A percentile compares a stretch with the other conserved stretches of the same genome.
phyloP scores from a whole-genome alignment of 2,888 invertebrate genomes.

The Cephus nigrinus region DNA sequence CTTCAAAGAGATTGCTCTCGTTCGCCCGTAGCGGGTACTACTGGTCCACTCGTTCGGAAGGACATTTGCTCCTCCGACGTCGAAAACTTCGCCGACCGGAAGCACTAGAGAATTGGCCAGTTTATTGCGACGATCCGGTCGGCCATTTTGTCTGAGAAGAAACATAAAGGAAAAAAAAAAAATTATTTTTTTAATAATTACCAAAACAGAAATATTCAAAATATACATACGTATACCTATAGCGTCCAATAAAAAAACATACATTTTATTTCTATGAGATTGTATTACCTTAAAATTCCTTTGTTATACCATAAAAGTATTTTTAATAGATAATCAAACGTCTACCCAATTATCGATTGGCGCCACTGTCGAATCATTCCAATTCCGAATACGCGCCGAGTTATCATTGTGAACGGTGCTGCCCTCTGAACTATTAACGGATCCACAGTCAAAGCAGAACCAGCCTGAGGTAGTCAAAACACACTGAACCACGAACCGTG shows the following conservation, averaged over 20 bases:
- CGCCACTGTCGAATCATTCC: background rate
- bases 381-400: background rate
- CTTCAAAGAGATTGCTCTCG: constrained; percentile 29
- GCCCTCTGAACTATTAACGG: constrained; percentile 35
- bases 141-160: background rate
- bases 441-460: constrained; percentile 37
- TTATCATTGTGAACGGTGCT: background rate
- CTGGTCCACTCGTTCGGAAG: background rate
- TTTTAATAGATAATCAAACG: background rate
- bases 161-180: background rate
- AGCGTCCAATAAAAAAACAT: background rate
- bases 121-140: background rate
- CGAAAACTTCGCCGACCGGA: background rate
- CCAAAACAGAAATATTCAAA: too few species aligned
- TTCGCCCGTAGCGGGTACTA: constrained; percentile 16
- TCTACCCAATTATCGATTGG: background rate
- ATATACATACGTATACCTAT: too few species aligned
- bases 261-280: too few species aligned
- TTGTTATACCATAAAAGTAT: background rate
- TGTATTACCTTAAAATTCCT: background rate
- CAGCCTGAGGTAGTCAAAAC: background rate
- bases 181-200: too few species aligned
- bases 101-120: background rate
- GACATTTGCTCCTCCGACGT: background rate
- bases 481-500: background rate